phyloP scores from a whole-genome alignment of 2,797 vertebrate species.

The Numenius phaeopus region DNA sequence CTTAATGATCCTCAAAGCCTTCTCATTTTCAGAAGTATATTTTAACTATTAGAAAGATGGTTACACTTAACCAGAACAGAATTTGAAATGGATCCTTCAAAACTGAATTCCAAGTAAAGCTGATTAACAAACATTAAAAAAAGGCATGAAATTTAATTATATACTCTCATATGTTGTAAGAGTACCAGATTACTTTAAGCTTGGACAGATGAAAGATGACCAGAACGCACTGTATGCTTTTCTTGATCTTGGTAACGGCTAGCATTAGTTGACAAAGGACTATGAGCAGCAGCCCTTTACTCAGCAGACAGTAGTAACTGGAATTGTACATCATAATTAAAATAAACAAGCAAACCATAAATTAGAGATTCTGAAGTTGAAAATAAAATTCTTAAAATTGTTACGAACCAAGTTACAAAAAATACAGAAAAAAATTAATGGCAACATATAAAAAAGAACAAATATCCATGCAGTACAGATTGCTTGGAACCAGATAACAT shows the following conservation, averaged over 20 bases:
- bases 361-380: background rate
- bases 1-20: background rate
- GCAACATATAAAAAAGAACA: background rate
- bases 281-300: background rate
- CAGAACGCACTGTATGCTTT: background rate
- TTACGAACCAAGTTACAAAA: background rate
- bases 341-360: background rate
- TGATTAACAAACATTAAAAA: background rate
- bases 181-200: background rate
- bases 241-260: background rate
- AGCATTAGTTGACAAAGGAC: background rate
- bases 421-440: background rate
- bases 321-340: background rate
- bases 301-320: background rate
- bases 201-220: background rate
- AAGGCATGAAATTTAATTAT: background rate
- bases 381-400: background rate
- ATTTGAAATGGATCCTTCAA: background rate
- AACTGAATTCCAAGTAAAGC: background rate
- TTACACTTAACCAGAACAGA: background rate
- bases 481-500: background rate
- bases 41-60: background rate
- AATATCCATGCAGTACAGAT: background rate
- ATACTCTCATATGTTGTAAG: background rate
- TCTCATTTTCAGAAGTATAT: background rate